Conservation (phyloP, 2,113 vertebrate species). For the Daphoenositta chrysoptera region DNA sequence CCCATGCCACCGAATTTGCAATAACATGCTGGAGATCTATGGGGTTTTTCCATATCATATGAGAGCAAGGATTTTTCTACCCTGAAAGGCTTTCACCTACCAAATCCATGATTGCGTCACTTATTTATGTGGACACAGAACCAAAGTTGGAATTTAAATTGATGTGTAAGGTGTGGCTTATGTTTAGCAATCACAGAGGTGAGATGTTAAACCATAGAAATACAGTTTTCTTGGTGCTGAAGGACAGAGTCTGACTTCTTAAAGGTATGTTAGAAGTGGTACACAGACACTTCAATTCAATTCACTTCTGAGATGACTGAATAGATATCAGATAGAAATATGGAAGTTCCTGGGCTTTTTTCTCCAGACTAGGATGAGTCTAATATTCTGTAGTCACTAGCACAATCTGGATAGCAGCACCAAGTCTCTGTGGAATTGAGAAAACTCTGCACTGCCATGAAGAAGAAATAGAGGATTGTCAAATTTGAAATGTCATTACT, state of each 20-base stretch:
- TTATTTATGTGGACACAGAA: not conserved
- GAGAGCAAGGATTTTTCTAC: not conserved
- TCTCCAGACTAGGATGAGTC: not conserved
- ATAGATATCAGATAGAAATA: not conserved
- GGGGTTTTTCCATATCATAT: not conserved
- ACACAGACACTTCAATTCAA: not conserved
- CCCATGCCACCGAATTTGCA: accelerated
- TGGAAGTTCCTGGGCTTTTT: not conserved
- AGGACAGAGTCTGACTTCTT: not conserved
- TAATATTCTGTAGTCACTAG: not conserved
- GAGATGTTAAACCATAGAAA: not conserved
- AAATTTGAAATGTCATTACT: not conserved
- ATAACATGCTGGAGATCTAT: not conserved
- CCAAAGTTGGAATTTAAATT: not conserved
- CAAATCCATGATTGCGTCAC: not conserved
- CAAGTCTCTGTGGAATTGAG: not conserved
- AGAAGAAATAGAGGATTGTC: not conserved
- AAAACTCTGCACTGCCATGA: not conserved
- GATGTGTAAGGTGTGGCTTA: not conserved
- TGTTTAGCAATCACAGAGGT: not conserved
- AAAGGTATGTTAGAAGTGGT: not conserved
- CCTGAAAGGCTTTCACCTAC: not conserved
- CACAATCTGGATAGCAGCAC: not conserved
- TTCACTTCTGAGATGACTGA: not conserved
- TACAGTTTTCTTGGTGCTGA: not conserved